Evolutionary conservation across 2,888 invertebrate genomes (phyloP), one percentile per base, ranked within the genome.

Genomic region (Xanthia togata): DNA sequence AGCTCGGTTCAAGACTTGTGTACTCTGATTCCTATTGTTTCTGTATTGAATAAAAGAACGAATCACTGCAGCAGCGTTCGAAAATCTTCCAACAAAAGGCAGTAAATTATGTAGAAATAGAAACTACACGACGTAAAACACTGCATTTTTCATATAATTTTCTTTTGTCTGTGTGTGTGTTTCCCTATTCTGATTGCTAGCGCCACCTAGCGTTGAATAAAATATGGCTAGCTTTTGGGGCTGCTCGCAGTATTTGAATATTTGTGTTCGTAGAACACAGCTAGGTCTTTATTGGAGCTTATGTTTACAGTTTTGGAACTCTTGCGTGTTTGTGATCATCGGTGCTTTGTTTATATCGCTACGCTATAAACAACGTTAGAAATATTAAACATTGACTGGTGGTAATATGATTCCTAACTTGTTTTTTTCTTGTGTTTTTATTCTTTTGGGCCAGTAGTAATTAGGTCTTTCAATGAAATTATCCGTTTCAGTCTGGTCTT

Each of bases 151-250:
- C 31, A 80, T 83, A 77, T 62, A 72, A 70, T 76, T 70, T 70
- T 68, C 65, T 75, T 67, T 77, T 79, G 83, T 71, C 64, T 78
- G 59, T 73, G 72, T 76, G 14, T 70, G 76, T 62, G 64, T 70
- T 73, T 9, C 57, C 35, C 64, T 73, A 64, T 65, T 68, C 77
- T 75, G 59, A 81, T 75, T 78, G 78, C 72, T 44, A 74, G 73
- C 63, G 57, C 68, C 68, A 78, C 60, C 75, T 83, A 81, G 64
- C 50, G 26, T 79, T 85, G 82, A 79, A 82, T 84, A 77, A 84
- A 79, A 76, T 79, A 84, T 67, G 55, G 20, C 64, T 82, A 69
- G 68, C 60, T 84, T 72, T 82, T 75, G 62, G 85, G 68, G 62
- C 70, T 55, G 70, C 59, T 73, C 53, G 60, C 50, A 31, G 72